phyloP scores from a whole-genome alignment of 2,888 invertebrate species.

The Epinotia demarniana region DNA sequence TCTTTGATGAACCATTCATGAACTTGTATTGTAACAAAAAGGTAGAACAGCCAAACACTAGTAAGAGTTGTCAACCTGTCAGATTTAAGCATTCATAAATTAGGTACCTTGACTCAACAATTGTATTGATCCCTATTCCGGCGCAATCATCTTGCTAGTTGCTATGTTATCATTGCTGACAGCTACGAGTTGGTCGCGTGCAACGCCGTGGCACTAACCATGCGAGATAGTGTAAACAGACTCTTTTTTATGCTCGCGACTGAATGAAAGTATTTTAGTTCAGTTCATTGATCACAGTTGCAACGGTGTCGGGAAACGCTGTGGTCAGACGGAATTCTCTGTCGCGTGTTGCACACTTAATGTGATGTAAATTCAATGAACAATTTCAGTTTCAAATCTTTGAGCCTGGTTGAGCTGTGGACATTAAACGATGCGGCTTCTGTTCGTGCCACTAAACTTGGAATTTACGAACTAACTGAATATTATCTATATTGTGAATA shows the following conservation, averaged over 20 bases:
- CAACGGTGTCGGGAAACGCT: slow-evolving; percentile 33
- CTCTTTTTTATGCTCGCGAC: slow-evolving; percentile 28
- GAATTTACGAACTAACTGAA: background rate
- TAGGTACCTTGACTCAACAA: background rate
- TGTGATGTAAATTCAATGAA: slow-evolving; percentile 55
- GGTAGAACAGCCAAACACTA: no score
- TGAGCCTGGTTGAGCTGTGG: slow-evolving; percentile 58
- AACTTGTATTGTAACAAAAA: no score
- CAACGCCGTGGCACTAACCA: slow-evolving; percentile 7
- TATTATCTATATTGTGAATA: background rate
- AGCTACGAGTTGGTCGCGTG: slow-evolving; percentile 21
- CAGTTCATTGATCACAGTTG: slow-evolving; percentile 44
- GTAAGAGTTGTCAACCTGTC: background rate
- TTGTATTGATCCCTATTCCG: slow-evolving; percentile 9
- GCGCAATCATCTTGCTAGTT: slow-evolving; percentile 14
- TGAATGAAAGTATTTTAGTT: slow-evolving; percentile 44
- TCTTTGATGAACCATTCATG: background rate
- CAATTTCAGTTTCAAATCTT: slow-evolving; percentile 57
- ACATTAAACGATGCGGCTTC: slow-evolving; percentile 24
- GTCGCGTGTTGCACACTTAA: slow-evolving; percentile 47
- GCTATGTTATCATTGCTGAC: slow-evolving; percentile 29
- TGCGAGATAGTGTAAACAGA: slow-evolving; percentile 30
- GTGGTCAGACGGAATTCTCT: slow-evolving; percentile 38
- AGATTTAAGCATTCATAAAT: slow-evolving; percentile 11
- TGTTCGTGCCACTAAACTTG: background rate